phyloP scores from a whole-genome alignment of 2,797 vertebrate genomes.

The Liparis tanakae region DNA sequence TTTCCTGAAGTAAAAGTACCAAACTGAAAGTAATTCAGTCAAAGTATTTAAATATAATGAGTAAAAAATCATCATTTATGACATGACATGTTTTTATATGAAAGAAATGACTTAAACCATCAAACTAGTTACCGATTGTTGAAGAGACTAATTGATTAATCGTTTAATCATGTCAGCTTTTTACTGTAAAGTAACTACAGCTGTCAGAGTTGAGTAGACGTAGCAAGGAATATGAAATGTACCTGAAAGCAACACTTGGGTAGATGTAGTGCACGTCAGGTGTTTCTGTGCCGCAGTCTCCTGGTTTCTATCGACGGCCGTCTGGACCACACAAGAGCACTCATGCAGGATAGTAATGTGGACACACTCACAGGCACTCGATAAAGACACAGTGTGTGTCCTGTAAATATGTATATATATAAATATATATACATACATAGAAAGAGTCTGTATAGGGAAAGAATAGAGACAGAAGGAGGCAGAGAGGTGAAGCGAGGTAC shows the following conservation, averaged over 20 bases:
- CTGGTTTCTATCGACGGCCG: background rate
- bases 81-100: no score
- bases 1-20: background rate
- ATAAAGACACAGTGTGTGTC: background rate
- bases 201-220: background rate
- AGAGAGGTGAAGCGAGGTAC: constrained; percentile 40
- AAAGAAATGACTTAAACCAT: no score
- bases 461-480: constrained; percentile 30
- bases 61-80: background rate
- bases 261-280: background rate
- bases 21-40: background rate
- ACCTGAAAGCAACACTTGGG: background rate
- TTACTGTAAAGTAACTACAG: background rate
- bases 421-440: background rate
- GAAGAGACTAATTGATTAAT: background rate
- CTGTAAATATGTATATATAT: background rate
- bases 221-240: background rate
- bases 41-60: background rate
- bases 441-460: background rate
- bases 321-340: background rate
- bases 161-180: background rate
- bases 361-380: background rate
- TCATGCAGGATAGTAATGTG: background rate
- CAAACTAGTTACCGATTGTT: no score
- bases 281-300: background rate